Evolutionary conservation across 2,888 invertebrate species (phyloP).

Genomic region (Ceraclea dissimilis): DNA sequence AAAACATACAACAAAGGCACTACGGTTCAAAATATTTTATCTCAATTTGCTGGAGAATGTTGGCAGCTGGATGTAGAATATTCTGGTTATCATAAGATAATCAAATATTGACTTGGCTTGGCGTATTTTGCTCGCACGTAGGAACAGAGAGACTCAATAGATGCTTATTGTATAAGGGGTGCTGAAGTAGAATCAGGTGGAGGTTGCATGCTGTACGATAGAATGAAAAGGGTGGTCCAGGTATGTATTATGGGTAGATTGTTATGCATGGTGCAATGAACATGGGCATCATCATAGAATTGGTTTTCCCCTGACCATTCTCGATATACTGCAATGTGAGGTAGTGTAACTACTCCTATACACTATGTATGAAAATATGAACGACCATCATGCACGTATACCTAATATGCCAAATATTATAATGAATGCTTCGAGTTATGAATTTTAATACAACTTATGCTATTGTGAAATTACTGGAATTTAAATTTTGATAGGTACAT

Average conservation of each 20-base stretch:
- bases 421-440: no score
- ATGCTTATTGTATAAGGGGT: background rate
- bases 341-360: background rate
- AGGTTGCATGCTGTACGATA: no score
- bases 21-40: background rate
- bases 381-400: no score
- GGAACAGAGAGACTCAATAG: background rate
- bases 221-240: background rate
- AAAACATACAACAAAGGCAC: background rate
- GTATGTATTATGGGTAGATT: no score
- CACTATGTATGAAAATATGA: no score
- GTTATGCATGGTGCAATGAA: slow-evolving; percentile 14
- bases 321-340: background rate
- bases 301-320: background rate
- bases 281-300: background rate
- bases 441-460: no score
- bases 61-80: background rate
- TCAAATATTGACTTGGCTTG: slow-evolving; percentile 1
- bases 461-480: no score
- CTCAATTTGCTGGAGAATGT: background rate
- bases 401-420: no score
- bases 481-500: no score
- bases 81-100: background rate
- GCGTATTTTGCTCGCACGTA: background rate
- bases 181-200: background rate